Evolutionary conservation across 1,140 invertebrate genomes (phyloP).

Genomic region (Archivesica marissinica): DNA sequence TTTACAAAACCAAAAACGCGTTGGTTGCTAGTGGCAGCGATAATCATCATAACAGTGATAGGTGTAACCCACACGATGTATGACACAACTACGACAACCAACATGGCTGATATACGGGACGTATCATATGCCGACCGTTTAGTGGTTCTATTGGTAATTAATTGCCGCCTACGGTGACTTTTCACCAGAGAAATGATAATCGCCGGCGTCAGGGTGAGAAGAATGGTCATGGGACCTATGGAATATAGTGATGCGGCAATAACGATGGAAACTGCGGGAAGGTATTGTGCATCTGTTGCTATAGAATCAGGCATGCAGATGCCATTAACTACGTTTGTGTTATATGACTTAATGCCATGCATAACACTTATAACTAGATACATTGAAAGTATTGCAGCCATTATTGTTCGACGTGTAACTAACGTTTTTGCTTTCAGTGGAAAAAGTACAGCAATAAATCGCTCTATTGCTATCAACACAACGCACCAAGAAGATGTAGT

Average conservation of each 20-base stretch:
- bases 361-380: background rate
- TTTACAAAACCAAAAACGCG: background rate
- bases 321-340: background rate
- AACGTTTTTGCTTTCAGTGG: slow-evolving; percentile 4
- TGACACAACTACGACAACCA: background rate
- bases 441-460: slow-evolving; percentile 21
- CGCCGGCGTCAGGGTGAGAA: background rate
- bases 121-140: background rate
- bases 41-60: background rate
- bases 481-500: slow-evolving; percentile 7
- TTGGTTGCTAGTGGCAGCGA: background rate
- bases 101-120: background rate
- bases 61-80: slow-evolving; percentile 35
- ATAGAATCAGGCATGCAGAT: background rate
- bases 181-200: background rate
- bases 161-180: background rate
- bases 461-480: background rate
- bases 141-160: background rate
- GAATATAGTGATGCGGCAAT: background rate
- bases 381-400: background rate
- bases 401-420: background rate
- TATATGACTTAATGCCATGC: background rate
- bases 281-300: background rate
- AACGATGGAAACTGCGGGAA: background rate
- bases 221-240: background rate